These are phyloP conservation scores for Steinernema carpocapsae DNA, from an alignment of 2,888 invertebrate genomes.

Conservation along the genomic window DNA sequence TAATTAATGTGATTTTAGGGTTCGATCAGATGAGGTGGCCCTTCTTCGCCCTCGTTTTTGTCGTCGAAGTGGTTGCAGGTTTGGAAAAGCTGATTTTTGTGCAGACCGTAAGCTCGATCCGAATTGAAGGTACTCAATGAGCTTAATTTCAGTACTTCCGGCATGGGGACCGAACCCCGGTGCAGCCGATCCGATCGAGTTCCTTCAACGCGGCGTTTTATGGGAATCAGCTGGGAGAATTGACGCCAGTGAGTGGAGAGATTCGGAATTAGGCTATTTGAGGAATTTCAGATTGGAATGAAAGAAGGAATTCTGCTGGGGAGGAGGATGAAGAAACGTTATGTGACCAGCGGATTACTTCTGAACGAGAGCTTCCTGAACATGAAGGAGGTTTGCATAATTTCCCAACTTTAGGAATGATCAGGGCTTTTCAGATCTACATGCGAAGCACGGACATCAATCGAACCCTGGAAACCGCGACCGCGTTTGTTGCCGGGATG, in stretches of 20 bases:
- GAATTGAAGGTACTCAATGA: background rate
- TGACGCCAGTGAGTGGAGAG: background rate
- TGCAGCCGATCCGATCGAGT: conserved; percentile 19
- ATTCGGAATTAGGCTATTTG: background rate
- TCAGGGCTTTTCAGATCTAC: conserved; percentile 3
- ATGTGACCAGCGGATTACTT: background rate
- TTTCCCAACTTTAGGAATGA: background rate
- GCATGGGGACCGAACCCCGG: conserved; percentile 19
- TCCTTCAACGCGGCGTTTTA: conserved; percentile 19
- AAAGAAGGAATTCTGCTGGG: conserved; percentile 9
- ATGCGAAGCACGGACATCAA: conserved; percentile 21
- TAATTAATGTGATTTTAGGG: background rate
- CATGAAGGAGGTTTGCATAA: background rate
- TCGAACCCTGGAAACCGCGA: conserved; percentile 9
- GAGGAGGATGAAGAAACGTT: conserved; percentile 18
- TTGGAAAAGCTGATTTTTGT: conserved; percentile 9
- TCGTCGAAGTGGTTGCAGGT: background rate
- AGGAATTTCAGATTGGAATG: background rate
- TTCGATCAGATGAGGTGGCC: background rate
- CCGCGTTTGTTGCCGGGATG: conserved; percentile 12
- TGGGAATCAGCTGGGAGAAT: conserved; percentile 20
- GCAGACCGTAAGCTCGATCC: background rate
- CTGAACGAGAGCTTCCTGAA: conserved; percentile 16
- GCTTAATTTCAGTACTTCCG: conserved; percentile 12
- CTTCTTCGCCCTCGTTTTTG: background rate